Evolutionary conservation across 2,113 vertebrate genomes (phyloP).

Genomic region (Pontoporia blainvillei): DNA sequence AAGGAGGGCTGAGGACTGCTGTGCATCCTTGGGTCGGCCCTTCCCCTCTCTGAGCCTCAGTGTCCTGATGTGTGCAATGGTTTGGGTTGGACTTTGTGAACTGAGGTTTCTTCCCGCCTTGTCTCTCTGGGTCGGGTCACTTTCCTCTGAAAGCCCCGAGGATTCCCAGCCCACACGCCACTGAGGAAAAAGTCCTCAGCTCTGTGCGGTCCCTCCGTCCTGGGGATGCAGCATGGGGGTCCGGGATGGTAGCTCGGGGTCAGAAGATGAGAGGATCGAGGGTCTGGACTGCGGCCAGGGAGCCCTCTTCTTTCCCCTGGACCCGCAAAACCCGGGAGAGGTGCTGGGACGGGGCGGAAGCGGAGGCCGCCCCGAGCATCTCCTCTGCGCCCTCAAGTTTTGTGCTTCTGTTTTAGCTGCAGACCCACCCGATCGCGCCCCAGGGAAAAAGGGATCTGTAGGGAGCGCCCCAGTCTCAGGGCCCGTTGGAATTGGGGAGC

Average conservation of each 20-base stretch:
- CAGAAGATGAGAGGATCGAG: not conserved
- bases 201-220: not conserved
- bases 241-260: not conserved
- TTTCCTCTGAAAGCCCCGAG: not conserved
- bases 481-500: not conserved
- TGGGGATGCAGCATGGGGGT: not conserved
- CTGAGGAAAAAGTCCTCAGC: not conserved
- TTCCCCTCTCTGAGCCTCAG: not conserved
- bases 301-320: not conserved
- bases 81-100: not conserved
- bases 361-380: not conserved
- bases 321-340: not conserved
- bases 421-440: no score
- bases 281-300: not conserved
- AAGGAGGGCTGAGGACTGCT: rapidly evolving
- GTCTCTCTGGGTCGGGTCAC: not conserved
- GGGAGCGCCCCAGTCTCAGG: not conserved
- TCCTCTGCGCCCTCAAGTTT: rapidly evolving
- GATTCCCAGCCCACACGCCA: not conserved
- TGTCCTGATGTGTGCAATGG: not conserved
- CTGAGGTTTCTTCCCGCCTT: not conserved
- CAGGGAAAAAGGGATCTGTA: not conserved
- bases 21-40: not conserved
- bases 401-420: not conserved
- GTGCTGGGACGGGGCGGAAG: not conserved